Conservation (phyloP, 2,797 vertebrate species). For the Mastacembelus armatus region DNA sequence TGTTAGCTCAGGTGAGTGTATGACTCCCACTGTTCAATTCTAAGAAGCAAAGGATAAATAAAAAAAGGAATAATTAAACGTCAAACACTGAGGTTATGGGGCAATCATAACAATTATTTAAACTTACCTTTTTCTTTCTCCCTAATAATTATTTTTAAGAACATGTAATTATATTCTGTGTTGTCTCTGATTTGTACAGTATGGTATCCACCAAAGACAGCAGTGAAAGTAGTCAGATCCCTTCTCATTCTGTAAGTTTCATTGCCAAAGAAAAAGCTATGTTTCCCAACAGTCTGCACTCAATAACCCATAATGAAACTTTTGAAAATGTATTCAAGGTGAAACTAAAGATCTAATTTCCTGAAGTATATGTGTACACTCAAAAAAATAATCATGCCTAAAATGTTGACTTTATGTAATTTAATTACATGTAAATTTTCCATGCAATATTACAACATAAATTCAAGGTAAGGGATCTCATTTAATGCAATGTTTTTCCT, state of each 20-base stretch:
- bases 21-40: background rate
- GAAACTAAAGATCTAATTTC: background rate
- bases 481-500: no score
- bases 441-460: no score
- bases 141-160: slow-evolving; percentile 5
- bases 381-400: no score
- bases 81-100: background rate
- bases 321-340: background rate
- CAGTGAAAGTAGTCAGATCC: background rate
- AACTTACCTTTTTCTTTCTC: no score
- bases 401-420: no score
- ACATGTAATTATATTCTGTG: background rate
- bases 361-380: no score
- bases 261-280: background rate
- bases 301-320: background rate
- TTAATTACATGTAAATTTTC: no score
- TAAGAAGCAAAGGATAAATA: background rate
- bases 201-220: background rate
- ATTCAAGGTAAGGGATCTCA: no score
- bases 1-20: background rate
- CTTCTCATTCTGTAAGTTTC: background rate
- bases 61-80: background rate
- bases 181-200: background rate
- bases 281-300: background rate
- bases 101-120: no score